Conservation (phyloP, 2,888 invertebrate species). For the Sinodicranocentrus sp. region DNA sequence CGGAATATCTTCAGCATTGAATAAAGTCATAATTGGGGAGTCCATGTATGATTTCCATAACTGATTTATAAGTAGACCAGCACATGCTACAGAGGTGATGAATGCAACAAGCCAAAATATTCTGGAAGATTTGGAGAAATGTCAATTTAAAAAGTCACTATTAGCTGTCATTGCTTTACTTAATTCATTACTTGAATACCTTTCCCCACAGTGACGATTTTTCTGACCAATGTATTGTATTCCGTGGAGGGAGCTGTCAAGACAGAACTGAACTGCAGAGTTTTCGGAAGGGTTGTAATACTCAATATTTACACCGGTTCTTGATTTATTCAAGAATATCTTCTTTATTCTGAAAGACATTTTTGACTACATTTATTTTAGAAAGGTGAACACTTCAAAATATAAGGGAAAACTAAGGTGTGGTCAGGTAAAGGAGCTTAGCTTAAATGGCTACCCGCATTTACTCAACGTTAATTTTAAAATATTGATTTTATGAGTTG, state of each 20-base stretch:
- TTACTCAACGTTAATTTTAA: no score
- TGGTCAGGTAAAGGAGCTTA: no score
- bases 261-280: conserved; percentile 55
- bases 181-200: conserved; percentile 39
- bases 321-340: no score
- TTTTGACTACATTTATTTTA: no score
- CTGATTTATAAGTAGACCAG: conserved; percentile 56
- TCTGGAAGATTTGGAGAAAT: conserved; percentile 37
- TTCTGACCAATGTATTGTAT: conserved; percentile 69
- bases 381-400: no score
- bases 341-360: no score
- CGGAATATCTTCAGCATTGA: conserved; percentile 63
- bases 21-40: conserved; percentile 71
- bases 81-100: conserved; percentile 33
- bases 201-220: conserved; percentile 68
- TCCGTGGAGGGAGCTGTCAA: conserved; percentile 71
- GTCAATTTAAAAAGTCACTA: not conserved
- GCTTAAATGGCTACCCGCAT: no score
- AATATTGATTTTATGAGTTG: no score
- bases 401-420: no score
- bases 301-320: no score
- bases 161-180: not conserved
- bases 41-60: conserved; percentile 61
- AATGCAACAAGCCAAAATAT: conserved; percentile 71
- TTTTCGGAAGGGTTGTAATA: conserved; percentile 43